These are phyloP conservation scores for Umimayanthus kanabou DNA, from an alignment of 92 coral and sea anemone species.

Conservation along the genomic window DNA sequence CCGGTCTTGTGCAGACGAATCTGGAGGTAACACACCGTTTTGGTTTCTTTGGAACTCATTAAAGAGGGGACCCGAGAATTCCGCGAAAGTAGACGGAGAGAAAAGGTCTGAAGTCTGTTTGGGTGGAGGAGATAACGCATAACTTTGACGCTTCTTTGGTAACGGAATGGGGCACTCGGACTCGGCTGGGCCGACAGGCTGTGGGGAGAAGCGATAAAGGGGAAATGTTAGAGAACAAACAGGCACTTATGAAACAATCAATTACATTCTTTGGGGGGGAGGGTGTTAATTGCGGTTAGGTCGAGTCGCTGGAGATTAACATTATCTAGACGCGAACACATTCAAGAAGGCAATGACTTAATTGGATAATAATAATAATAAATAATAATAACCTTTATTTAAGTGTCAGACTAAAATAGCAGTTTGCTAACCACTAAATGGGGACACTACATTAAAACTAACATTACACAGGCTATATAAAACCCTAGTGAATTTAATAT, in stretches of 20 bases:
- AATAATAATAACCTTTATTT: too few relatives aligned
- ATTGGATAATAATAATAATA: too few relatives aligned
- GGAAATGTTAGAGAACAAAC: not conserved
- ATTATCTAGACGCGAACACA: too few relatives aligned
- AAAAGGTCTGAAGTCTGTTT: conserved; percentile 25
- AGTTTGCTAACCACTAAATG: too few relatives aligned
- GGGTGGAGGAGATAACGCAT: not conserved
- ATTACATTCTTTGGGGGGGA: too few relatives aligned
- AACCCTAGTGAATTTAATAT: too few relatives aligned
- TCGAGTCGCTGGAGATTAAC: too few relatives aligned
- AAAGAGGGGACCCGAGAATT: conserved; percentile 33
- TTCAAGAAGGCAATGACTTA: too few relatives aligned
- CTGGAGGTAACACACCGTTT: not conserved
- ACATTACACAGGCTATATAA: too few relatives aligned
- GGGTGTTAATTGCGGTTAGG: too few relatives aligned
- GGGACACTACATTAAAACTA: too few relatives aligned
- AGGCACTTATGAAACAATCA: not conserved
- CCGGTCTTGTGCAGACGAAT: not conserved
- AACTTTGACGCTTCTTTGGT: conserved; percentile 42
- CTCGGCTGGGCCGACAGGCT: not conserved
- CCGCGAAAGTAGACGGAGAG: conserved; percentile 30
- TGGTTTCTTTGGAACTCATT: conserved; percentile 26
- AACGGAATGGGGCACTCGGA: conserved; percentile 35
- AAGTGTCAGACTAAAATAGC: too few relatives aligned
- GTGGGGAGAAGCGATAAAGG: not conserved